A percentile compares a stretch with the other conserved stretches of the same genome.
Conservation (phyloP, 2,797 vertebrate species). For the Oryzias dopingdopingensis region DNA sequence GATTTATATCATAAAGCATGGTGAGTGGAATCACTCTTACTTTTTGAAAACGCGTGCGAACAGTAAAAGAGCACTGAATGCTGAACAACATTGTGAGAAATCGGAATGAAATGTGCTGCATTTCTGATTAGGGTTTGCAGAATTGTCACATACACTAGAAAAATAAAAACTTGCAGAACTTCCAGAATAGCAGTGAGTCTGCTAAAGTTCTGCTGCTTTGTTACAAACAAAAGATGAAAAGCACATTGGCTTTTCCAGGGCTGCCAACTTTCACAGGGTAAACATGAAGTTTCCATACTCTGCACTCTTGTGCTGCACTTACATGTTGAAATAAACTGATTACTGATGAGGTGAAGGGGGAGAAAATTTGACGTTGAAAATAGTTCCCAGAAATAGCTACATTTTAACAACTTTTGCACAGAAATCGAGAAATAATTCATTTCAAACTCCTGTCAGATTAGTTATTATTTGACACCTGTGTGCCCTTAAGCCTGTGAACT, state of each 20-base stretch:
- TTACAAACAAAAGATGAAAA: conserved; percentile 10
- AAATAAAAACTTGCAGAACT: conserved; percentile 11
- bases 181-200: background rate
- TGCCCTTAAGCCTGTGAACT: background rate
- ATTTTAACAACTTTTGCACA: background rate
- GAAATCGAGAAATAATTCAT: background rate
- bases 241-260: background rate
- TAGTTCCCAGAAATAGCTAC: background rate
- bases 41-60: too few relatives aligned
- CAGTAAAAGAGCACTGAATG: conserved; percentile 11
- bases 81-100: conserved; percentile 14
- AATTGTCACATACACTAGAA: conserved; percentile 25
- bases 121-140: conserved; percentile 39
- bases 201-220: conserved; percentile 32
- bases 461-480: background rate
- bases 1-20: conserved; percentile 10
- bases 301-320: background rate
- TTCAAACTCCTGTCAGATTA: background rate
- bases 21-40: conserved; percentile 2
- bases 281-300: background rate
- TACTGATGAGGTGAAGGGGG: too few relatives aligned
- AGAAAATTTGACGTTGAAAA: too few relatives aligned
- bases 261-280: background rate
- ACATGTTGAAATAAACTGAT: background rate
- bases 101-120: conserved; percentile 36